Conservation (phyloP, 2,113 vertebrate species). For the Gallinago jamesoni region DNA sequence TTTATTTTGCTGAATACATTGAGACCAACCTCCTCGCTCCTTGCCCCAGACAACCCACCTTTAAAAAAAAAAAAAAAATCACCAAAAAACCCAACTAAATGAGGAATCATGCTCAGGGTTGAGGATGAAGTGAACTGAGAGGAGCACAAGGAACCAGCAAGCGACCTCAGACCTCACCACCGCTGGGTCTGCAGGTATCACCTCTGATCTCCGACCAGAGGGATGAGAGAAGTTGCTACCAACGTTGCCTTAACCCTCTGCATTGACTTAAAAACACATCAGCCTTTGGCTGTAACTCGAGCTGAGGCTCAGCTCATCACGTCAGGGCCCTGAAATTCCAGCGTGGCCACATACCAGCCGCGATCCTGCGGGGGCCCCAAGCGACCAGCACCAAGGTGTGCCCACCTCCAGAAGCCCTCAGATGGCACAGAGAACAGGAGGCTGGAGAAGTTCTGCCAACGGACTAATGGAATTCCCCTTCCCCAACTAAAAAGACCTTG, state of each 20-base stretch:
- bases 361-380: background rate
- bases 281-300: constrained; percentile 66
- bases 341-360: constrained; percentile 76
- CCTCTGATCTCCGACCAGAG: background rate
- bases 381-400: accelerated
- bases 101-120: background rate
- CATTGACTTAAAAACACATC: constrained; percentile 30
- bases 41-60: background rate
- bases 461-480: background rate
- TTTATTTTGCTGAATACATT: background rate
- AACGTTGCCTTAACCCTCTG: background rate
- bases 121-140: background rate
- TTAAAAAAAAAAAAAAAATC: background rate
- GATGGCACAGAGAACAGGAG: background rate
- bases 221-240: background rate
- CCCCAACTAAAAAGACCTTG: background rate
- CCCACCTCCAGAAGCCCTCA: background rate
- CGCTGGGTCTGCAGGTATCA: background rate
- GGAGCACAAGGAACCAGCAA: background rate
- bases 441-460: background rate
- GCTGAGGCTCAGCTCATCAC: constrained; percentile 77
- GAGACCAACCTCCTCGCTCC: background rate
- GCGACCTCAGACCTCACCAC: accelerated
- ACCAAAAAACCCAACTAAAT: background rate
- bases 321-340: constrained; percentile 80